A percentile compares a stretch with the other conserved stretches of the same genome.
Conservation (phyloP, 2,797 vertebrate species). For the Coreius guichenoti region DNA sequence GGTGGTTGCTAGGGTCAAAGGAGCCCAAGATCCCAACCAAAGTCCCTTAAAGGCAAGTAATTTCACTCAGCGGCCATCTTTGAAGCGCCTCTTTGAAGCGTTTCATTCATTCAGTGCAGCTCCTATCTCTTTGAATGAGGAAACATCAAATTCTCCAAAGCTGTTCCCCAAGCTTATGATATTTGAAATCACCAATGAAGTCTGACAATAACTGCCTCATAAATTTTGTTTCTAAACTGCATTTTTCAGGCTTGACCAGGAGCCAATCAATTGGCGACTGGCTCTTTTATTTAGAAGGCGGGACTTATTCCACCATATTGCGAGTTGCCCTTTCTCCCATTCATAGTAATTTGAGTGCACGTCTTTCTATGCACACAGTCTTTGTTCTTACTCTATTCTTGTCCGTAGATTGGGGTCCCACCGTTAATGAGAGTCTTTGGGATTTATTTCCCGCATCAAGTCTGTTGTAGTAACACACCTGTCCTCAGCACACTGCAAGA, state of each 20-base stretch:
- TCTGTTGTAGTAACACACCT: background rate
- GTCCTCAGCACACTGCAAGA: background rate
- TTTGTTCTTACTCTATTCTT: background rate
- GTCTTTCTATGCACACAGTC: background rate
- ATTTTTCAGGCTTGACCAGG: background rate
- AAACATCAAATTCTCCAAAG: background rate
- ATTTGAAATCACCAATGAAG: background rate
- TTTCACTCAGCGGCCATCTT: background rate
- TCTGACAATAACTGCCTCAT: background rate
- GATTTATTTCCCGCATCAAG: background rate
- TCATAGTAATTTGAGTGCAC: background rate
- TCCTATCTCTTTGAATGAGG: background rate
- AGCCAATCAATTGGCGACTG: background rate
- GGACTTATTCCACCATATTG: background rate
- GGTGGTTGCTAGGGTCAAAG: background rate
- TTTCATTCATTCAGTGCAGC: background rate
- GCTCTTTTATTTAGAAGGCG: background rate
- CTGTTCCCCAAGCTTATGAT: background rate
- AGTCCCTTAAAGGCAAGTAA: background rate
- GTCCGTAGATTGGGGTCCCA: background rate
- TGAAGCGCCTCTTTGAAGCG: background rate
- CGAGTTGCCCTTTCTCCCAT: background rate
- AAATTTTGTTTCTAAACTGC: background rate
- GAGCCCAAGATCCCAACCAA: background rate
- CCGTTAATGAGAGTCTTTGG: background rate